Conservation (phyloP, 1,140 invertebrate genomes). For the Formica exsecta region DNA sequence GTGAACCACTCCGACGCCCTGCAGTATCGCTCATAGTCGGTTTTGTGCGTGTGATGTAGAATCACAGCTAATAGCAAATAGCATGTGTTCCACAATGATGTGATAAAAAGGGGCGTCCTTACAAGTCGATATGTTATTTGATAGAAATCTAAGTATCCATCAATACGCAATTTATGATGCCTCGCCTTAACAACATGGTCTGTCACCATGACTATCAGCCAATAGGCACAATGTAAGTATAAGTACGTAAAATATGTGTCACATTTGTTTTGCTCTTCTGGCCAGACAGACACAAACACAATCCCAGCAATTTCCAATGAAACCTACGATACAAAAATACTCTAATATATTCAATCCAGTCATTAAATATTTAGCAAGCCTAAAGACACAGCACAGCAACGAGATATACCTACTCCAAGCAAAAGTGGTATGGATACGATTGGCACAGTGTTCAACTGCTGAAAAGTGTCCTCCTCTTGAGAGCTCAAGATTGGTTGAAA, state of each 20-base stretch:
- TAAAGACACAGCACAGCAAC: neutral
- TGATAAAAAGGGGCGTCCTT: slow-evolving; percentile 88
- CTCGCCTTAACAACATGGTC: slow-evolving; percentile 88
- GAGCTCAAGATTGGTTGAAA: slow-evolving; percentile 86
- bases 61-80: slow-evolving; percentile 88
- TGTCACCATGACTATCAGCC: slow-evolving; percentile 88
- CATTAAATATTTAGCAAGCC: neutral
- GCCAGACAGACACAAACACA: slow-evolving; percentile 87
- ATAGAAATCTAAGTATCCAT: slow-evolving; percentile 90
- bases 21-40: slow-evolving; percentile 88
- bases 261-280: slow-evolving; percentile 87
- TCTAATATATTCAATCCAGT: neutral
- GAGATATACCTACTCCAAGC: slow-evolving; percentile 79
- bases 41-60: slow-evolving; percentile 89
- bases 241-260: slow-evolving; percentile 90
- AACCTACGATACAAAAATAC: slow-evolving; percentile 82
- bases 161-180: slow-evolving; percentile 88
- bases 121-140: slow-evolving; percentile 88
- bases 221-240: slow-evolving; percentile 89
- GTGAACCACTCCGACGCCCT: slow-evolving; percentile 87
- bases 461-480: slow-evolving; percentile 85
- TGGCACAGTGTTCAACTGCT: slow-evolving; percentile 85
- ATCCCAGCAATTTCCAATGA: slow-evolving; percentile 88
- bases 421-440: slow-evolving; percentile 80
- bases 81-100: slow-evolving; percentile 89